Percentiles rank a stretch among this genome's conserved stretches.
These are phyloP conservation scores for Cebidichthys violaceus DNA, from an alignment of 2,113 vertebrate species.

Conservation along the genomic window DNA sequence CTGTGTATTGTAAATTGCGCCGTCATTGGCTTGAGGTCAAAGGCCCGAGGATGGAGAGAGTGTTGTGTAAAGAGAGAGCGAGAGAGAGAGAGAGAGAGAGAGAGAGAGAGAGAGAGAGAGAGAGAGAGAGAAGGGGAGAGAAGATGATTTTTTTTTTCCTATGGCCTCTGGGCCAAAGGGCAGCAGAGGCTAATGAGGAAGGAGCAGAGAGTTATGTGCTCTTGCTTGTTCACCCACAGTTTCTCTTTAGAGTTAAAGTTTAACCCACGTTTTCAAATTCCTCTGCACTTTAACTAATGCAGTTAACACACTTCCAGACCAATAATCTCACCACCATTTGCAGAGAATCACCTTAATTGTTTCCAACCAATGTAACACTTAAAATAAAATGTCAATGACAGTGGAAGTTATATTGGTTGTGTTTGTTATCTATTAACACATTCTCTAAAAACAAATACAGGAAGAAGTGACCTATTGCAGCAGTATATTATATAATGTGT, in stretches of 20 bases:
- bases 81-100: constrained; percentile 1
- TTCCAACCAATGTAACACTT: constrained; percentile 9
- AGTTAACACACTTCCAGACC: constrained; percentile 29
- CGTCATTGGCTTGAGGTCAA: constrained; percentile 80
- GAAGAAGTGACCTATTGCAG: neutral
- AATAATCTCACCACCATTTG: neutral
- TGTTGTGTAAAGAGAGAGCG: constrained; percentile 26
- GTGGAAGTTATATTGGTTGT: neutral
- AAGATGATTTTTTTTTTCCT: constrained; percentile 26
- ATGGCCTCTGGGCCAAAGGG: constrained; percentile 76
- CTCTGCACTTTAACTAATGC: constrained; percentile 68
- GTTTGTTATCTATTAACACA: neutral
- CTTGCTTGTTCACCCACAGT: constrained; percentile 47
- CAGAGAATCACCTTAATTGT: neutral
- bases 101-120: neutral
- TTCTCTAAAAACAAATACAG: neutral
- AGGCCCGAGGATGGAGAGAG: constrained; percentile 70
- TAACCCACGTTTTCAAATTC: constrained; percentile 77
- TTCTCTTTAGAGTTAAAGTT: constrained; percentile 77
- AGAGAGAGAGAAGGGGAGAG: neutral
- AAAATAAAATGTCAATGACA: neutral
- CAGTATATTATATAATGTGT: neutral
- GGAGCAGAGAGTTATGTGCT: constrained; percentile 73
- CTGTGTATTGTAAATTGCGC: constrained; percentile 82
- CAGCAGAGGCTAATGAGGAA: constrained; percentile 73